These are phyloP conservation scores for Xenentodon cancila DNA, from an alignment of 2,797 vertebrate species.

Conservation along the genomic window DNA sequence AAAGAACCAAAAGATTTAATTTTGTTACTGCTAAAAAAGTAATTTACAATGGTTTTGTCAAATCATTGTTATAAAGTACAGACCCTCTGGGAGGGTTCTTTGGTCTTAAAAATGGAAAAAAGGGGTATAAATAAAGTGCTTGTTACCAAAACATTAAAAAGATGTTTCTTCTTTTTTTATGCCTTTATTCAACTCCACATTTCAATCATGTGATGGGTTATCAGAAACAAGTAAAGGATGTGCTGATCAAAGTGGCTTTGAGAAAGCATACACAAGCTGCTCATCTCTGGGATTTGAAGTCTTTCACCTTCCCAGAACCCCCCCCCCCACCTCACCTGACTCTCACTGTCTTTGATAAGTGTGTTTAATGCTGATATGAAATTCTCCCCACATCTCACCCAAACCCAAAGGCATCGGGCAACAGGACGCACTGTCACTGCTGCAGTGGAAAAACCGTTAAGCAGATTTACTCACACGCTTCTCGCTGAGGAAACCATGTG, in stretches of 20 bases:
- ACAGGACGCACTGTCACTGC: conserved; percentile 77
- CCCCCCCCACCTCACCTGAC: neutral
- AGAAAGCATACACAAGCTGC: conserved; percentile 38
- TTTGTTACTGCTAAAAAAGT: too few relatives aligned
- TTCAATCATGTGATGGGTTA: too few relatives aligned
- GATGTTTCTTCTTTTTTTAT: too few relatives aligned
- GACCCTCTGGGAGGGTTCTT: too few relatives aligned
- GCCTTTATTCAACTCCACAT: too few relatives aligned
- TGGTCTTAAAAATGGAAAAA: too few relatives aligned
- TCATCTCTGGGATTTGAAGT: conserved; percentile 32
- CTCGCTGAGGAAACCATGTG: conserved; percentile 47
- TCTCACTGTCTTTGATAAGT: conserved; percentile 63
- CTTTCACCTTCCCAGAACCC: neutral
- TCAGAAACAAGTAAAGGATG: conserved; percentile 13
- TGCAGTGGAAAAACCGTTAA: conserved; percentile 74
- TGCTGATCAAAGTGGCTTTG: conserved; percentile 30
- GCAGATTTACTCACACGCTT: conserved; percentile 78
- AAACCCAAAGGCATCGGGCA: conserved; percentile 72
- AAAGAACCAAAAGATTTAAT: too few relatives aligned
- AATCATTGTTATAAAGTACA: too few relatives aligned
- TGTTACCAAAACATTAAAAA: too few relatives aligned
- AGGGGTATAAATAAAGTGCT: too few relatives aligned
- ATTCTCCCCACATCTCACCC: conserved; percentile 67
- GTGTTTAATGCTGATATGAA: conserved; percentile 79
- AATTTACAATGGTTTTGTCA: too few relatives aligned